Conservation (phyloP, 2,113 vertebrate species). For the Bungarus multicinctus region DNA sequence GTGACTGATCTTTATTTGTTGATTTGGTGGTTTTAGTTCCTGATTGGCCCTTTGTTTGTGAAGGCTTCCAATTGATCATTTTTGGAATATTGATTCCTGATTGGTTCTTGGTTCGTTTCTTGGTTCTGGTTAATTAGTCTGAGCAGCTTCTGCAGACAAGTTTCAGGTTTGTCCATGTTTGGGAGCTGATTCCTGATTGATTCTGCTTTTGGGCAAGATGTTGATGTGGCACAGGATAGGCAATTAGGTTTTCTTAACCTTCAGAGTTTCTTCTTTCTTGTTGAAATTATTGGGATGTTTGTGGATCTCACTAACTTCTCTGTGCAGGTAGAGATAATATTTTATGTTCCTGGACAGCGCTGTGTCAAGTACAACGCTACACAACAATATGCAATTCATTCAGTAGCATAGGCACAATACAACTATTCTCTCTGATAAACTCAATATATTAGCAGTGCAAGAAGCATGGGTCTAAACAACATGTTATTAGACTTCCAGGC, state of each 20-base stretch:
- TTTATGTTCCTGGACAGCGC: not conserved
- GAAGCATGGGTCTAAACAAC: not conserved
- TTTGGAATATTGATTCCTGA: not conserved
- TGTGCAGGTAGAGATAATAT: not conserved
- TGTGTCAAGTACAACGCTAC: not conserved
- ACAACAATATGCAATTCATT: not conserved
- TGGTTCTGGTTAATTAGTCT: not conserved
- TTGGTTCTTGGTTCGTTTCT: not conserved
- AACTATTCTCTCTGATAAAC: not conserved
- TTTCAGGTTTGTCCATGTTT: not conserved
- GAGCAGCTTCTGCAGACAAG: not conserved
- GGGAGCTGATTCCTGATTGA: not conserved
- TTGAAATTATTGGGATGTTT: not conserved
- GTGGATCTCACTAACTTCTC: not conserved
- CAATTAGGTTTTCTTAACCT: not conserved
- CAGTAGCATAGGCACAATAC: not conserved
- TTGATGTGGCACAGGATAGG: not conserved
- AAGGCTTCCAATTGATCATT: not conserved
- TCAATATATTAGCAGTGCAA: not conserved
- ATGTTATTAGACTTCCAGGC: not conserved
- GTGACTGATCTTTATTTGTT: not conserved
- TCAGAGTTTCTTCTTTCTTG: not conserved
- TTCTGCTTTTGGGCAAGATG: not conserved
- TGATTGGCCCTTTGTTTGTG: not conserved
- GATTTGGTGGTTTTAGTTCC: not conserved